A percentile compares a stretch with the other conserved stretches of the same genome.
Evolutionary conservation across 2,888 invertebrate species (phyloP).

Genomic region (Macaria liturata): DNA sequence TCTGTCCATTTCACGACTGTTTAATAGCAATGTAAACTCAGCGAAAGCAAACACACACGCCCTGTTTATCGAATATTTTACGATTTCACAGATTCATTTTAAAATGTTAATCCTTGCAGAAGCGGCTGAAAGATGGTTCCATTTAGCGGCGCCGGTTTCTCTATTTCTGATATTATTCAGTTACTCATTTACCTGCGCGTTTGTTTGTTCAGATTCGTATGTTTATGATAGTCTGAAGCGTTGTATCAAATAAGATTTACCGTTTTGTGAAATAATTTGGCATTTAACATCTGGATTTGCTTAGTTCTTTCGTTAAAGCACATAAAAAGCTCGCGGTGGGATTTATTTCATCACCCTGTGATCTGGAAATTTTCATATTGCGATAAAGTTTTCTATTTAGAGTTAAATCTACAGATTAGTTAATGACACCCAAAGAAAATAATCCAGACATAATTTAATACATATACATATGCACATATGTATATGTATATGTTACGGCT

Average conservation of each 20-base stretch:
- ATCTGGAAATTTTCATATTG: no score
- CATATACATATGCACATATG: no score
- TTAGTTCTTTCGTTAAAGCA: slow-evolving; percentile 49
- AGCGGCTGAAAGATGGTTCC: slow-evolving; percentile 77
- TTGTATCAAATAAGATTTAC: slow-evolving; percentile 78
- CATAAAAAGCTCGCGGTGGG: slow-evolving; percentile 35
- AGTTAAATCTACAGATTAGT: no score
- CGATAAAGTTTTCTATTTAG: no score
- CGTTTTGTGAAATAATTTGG: slow-evolving; percentile 66
- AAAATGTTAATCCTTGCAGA: slow-evolving; percentile 77
- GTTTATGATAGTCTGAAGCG: slow-evolving; percentile 78
- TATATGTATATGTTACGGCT: no score
- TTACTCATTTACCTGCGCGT: slow-evolving; percentile 79
- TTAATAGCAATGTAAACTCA: slow-evolving; percentile 82
- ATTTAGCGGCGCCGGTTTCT: slow-evolving; percentile 65
- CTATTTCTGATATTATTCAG: slow-evolving; percentile 79
- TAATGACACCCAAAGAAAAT: no score
- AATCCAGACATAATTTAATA: no score
- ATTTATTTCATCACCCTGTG: slow-evolving; percentile 39
- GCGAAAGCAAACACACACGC: slow-evolving; percentile 80
- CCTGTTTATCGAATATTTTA: slow-evolving; percentile 83
- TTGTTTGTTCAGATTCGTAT: slow-evolving; percentile 74
- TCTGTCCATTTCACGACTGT: slow-evolving; percentile 82
- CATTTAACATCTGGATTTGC: slow-evolving; percentile 64
- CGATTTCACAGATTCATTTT: slow-evolving; percentile 79